Percentiles rank a stretch among this genome's conserved stretches.
Evolutionary conservation across 1,140 invertebrate genomes (phyloP).

Genomic region (Caenorhabditis elegans): DNA sequence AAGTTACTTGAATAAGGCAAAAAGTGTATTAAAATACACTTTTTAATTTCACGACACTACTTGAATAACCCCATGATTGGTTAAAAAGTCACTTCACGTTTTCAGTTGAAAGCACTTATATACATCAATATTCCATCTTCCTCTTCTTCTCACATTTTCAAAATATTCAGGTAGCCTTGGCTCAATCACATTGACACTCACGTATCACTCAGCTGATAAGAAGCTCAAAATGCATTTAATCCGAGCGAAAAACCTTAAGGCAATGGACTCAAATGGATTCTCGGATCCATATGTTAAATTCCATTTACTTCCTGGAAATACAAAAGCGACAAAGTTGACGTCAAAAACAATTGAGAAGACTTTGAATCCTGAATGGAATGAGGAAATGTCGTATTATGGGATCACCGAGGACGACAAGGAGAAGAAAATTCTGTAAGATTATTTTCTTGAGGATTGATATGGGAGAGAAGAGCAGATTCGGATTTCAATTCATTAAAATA

Average conservation of each 20-base stretch:
- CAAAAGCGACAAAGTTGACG: conserved; percentile 76
- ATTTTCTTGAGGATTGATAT: not conserved
- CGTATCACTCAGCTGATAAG: conserved; percentile 60
- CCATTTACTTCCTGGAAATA: conserved; percentile 78
- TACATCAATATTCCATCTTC: not conserved
- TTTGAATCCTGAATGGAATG: conserved; percentile 88
- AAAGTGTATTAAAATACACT: no score
- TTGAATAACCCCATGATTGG: no score
- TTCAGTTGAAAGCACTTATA: not conserved
- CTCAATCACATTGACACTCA: conserved; percentile 62
- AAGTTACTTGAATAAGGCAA: no score
- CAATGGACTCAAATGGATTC: conserved; percentile 86
- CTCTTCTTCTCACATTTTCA: not conserved
- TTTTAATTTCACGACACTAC: no score
- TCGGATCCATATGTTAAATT: conserved; percentile 87
- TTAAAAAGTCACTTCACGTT: no score
- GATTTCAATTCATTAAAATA: no score
- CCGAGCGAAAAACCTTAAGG: conserved; percentile 71
- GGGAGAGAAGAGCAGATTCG: no score
- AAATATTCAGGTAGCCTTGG: conserved; percentile 61
- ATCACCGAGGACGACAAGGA: conserved; percentile 78
- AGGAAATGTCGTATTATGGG: conserved; percentile 85
- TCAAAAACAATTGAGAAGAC: conserved; percentile 89
- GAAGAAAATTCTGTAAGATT: conserved; percentile 72
- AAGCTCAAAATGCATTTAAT: conserved; percentile 64